phyloP scores from a whole-genome alignment of 2,888 invertebrate genomes.

The Luffia ferchaultella region DNA sequence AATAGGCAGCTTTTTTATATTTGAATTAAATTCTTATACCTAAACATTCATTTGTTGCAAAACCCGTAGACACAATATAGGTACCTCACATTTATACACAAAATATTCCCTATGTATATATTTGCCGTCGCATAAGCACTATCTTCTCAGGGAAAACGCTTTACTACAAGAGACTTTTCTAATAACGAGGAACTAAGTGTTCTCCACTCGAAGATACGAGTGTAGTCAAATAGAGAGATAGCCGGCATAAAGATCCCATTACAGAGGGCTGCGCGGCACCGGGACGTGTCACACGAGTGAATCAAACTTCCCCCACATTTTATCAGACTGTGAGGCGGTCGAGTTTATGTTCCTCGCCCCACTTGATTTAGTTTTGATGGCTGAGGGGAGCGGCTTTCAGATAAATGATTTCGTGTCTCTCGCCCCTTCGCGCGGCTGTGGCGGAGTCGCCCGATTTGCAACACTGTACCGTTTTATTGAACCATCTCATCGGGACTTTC shows the following conservation, averaged over 20 bases:
- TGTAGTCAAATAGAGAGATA: constrained; percentile 55
- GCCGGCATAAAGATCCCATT: constrained; percentile 52
- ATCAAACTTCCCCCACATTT: constrained; percentile 60
- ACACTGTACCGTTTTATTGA: constrained; percentile 48
- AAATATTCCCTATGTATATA: too few species aligned
- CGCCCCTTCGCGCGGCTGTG: constrained; percentile 10
- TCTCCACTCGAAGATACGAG: constrained; percentile 46
- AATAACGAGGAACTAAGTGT: constrained; percentile 48
- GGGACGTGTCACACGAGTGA: constrained; percentile 50
- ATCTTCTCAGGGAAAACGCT: too few species aligned
- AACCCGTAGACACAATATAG: too few species aligned
- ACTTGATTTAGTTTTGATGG: constrained; percentile 64
- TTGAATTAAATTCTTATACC: too few species aligned
- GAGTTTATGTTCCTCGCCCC: constrained; percentile 57
- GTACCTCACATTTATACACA: too few species aligned
- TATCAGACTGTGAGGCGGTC: constrained; percentile 60
- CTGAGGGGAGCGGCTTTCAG: constrained; percentile 56
- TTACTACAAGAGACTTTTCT: constrained; percentile 34
- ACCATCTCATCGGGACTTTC: not conserved
- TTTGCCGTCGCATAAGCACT: too few species aligned
- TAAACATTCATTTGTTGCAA: too few species aligned
- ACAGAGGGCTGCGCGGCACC: constrained; percentile 25
- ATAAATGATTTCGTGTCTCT: constrained; percentile 48
- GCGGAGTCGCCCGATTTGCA: constrained; percentile 27
- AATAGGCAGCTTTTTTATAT: too few species aligned